Evolutionary conservation across 1,140 invertebrate species (phyloP).

Genomic region (Lepidurus arcticus): DNA sequence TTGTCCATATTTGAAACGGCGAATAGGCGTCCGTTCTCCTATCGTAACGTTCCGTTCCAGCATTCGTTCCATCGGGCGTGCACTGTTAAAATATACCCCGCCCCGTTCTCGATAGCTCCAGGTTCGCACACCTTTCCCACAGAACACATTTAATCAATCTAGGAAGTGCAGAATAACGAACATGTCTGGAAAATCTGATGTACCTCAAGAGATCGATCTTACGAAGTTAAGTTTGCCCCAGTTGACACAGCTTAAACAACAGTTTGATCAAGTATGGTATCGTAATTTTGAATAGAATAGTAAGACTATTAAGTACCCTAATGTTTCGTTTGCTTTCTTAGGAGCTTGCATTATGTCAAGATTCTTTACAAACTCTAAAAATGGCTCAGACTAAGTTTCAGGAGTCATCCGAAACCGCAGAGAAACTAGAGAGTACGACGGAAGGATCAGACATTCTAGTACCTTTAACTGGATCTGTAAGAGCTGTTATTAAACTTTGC

Average conservation of each 20-base stretch:
- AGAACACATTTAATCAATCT: neutral
- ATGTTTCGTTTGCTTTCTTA: constrained; percentile 45
- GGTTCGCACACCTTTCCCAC: too few relatives aligned
- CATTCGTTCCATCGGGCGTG: too few relatives aligned
- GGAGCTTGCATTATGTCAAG: constrained; percentile 80
- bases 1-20: too few relatives aligned
- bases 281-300: constrained; percentile 34
- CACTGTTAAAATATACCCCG: too few relatives aligned
- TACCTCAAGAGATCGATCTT: constrained; percentile 62
- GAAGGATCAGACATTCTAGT: constrained; percentile 79
- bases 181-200: neutral
- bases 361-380: constrained; percentile 80
- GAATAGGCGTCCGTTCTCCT: too few relatives aligned
- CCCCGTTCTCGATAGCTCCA: too few relatives aligned
- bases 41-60: too few relatives aligned
- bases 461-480: constrained; percentile 78
- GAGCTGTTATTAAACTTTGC: constrained; percentile 44
- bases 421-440: constrained; percentile 64
- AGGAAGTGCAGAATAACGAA: neutral
- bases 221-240: constrained; percentile 69
- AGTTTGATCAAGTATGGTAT: constrained; percentile 68
- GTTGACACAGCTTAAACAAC: constrained; percentile 72
- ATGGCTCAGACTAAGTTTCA: constrained; percentile 83
- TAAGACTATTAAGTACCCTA: constrained; percentile 33
- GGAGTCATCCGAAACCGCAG: constrained; percentile 75